These are phyloP conservation scores for Syngnathus floridae DNA, from an alignment of 2,113 vertebrate genomes.

Conservation along the genomic window DNA sequence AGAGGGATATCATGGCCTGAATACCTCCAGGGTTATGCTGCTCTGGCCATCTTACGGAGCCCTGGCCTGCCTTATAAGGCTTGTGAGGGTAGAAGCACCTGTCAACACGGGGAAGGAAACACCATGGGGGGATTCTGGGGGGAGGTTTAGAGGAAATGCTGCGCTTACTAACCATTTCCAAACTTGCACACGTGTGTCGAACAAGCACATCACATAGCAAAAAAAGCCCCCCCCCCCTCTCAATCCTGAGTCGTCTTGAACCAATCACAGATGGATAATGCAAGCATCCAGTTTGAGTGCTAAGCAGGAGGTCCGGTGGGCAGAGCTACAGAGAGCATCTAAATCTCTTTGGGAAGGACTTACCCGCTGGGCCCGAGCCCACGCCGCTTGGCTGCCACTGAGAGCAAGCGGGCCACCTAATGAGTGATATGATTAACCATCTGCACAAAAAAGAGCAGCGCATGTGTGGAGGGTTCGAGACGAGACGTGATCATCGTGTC, in stretches of 20 bases:
- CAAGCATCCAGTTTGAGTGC: slow-evolving; percentile 39
- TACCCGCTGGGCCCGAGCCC: slow-evolving; percentile 83
- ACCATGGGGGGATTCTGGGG: slow-evolving; percentile 19
- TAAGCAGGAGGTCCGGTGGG: slow-evolving; percentile 56
- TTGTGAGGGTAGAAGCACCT: slow-evolving; percentile 64
- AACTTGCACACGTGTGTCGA: slow-evolving; percentile 13
- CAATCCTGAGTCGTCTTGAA: slow-evolving; percentile 29
- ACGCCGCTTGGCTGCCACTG: slow-evolving; percentile 81
- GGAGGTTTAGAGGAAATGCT: slow-evolving; percentile 51
- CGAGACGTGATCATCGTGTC: slow-evolving; percentile 54
- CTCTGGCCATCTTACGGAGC: slow-evolving; percentile 57
- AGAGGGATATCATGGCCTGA: slow-evolving; percentile 57
- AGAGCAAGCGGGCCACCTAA: slow-evolving; percentile 84
- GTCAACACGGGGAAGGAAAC: slow-evolving; percentile 66
- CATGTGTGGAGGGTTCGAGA: slow-evolving; percentile 49
- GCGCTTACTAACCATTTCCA: slow-evolving; percentile 45
- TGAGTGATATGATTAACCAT: slow-evolving; percentile 67
- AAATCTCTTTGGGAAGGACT: slow-evolving; percentile 66
- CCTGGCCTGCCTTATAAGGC: slow-evolving; percentile 61
- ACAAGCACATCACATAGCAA: slow-evolving; percentile 21
- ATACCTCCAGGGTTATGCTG: slow-evolving; percentile 60
- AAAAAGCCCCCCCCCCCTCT: neutral
- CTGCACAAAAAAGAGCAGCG: slow-evolving; percentile 48
- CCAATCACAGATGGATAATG: slow-evolving; percentile 49
- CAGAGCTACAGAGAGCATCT: slow-evolving; percentile 58